Percentiles rank a stretch among this genome's conserved stretches.
Conservation (phyloP, 2,888 invertebrate species). For the Eupeodes luniger region DNA sequence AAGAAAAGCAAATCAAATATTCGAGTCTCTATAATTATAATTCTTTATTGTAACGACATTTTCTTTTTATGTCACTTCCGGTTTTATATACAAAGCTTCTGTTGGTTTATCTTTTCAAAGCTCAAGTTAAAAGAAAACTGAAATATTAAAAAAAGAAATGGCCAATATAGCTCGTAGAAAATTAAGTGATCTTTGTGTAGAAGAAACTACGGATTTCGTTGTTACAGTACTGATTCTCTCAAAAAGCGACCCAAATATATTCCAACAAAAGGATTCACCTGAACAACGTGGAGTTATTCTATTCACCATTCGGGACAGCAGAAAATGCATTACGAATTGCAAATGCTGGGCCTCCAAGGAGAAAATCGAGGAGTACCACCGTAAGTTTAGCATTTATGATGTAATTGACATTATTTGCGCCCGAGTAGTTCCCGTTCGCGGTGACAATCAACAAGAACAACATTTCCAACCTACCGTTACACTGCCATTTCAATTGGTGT, state of each 20-base stretch:
- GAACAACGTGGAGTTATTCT: slow-evolving; percentile 89
- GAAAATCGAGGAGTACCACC: slow-evolving; percentile 87
- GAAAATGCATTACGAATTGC: slow-evolving; percentile 89
- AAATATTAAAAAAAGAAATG: slow-evolving; percentile 18
- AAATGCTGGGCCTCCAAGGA: slow-evolving; percentile 90
- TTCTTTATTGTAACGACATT: neutral
- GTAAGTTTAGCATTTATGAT: slow-evolving; percentile 88
- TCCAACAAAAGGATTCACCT: slow-evolving; percentile 80
- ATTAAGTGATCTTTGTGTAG: slow-evolving; percentile 44
- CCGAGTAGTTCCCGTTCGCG: slow-evolving; percentile 84
- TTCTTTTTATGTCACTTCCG: neutral
- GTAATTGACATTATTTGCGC: slow-evolving; percentile 89
- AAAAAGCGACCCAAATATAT: slow-evolving; percentile 86
- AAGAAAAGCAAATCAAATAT: too few relatives aligned
- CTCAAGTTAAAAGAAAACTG: neutral
- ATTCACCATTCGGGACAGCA: slow-evolving; percentile 90
- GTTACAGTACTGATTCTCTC: slow-evolving; percentile 87
- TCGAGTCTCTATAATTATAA: too few relatives aligned
- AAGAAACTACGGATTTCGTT: slow-evolving; percentile 78
- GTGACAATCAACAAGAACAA: slow-evolving; percentile 83
- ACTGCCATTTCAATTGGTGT: slow-evolving; percentile 87
- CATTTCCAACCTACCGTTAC: slow-evolving; percentile 88
- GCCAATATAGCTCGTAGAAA: slow-evolving; percentile 44
- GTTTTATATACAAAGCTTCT: neutral
- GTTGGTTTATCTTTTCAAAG: neutral